phyloP scores from a whole-genome alignment of 2,797 vertebrate species.

The Trachurus trachurus region DNA sequence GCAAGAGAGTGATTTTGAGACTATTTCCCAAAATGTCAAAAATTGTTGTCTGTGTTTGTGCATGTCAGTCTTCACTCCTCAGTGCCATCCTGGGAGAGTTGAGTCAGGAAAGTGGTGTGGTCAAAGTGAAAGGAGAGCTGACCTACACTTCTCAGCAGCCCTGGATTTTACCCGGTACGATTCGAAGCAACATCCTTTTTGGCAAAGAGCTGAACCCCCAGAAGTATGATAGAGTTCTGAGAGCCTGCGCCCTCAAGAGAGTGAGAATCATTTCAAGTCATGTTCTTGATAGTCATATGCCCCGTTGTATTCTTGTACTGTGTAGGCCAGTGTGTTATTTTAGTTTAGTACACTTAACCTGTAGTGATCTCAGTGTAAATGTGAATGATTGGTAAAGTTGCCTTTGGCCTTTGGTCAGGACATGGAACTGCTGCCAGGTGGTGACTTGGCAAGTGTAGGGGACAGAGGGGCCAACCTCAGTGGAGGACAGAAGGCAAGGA shows the following conservation, averaged over 20 bases:
- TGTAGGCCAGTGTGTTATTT: background rate
- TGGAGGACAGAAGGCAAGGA: conserved; percentile 95
- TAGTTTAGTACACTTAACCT: background rate
- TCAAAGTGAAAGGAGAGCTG: conserved; percentile 89
- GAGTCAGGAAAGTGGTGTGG: conserved; percentile 85
- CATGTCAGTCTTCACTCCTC: conserved; percentile 91
- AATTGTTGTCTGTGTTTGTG: conserved; percentile 26
- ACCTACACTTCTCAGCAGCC: conserved; percentile 95
- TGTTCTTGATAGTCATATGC: conserved; percentile 12
- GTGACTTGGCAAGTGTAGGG: conserved; percentile 93
- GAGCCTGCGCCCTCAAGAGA: conserved; percentile 94
- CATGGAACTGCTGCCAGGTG: conserved; percentile 90
- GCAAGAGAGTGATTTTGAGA: background rate
- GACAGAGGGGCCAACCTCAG: conserved; percentile 95
- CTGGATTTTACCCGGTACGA: conserved; percentile 96
- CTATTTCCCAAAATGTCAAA: background rate
- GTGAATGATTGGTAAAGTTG: conserved; percentile 45
- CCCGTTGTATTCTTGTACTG: background rate
- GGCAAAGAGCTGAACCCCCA: conserved; percentile 91
- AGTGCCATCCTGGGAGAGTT: conserved; percentile 93
- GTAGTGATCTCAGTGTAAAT: conserved; percentile 18
- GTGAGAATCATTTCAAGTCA: conserved; percentile 77
- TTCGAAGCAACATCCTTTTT: conserved; percentile 96
- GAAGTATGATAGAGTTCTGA: conserved; percentile 92
- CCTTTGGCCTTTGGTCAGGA: conserved; percentile 84